A percentile compares a stretch with the other conserved stretches of the same genome.
These are phyloP conservation scores for Habropoda laboriosa DNA, from an alignment of 1,140 invertebrate genomes.

Conservation along the genomic window DNA sequence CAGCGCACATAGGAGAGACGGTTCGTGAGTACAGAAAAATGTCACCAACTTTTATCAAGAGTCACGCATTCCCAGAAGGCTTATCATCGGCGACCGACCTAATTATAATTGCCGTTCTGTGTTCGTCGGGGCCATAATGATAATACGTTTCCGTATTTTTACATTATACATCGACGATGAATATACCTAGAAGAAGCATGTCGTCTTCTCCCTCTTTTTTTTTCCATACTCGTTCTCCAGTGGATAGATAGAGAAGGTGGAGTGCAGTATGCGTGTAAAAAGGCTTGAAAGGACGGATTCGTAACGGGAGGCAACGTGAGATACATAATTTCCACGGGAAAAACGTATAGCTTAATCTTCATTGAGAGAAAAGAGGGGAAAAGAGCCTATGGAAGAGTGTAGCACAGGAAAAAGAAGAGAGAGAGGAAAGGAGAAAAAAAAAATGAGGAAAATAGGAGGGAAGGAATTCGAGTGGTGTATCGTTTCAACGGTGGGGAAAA, in stretches of 20 bases:
- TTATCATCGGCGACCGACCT: slow-evolving; percentile 59
- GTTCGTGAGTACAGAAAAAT: slow-evolving; percentile 52
- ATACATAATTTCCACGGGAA: slow-evolving; percentile 37
- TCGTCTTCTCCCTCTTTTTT: not conserved
- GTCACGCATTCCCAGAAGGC: slow-evolving; percentile 67
- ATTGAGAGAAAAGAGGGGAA: not conserved
- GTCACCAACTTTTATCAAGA: slow-evolving; percentile 57
- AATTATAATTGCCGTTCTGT: slow-evolving; percentile 67
- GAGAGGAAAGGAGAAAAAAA: not conserved
- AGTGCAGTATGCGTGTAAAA: too few species aligned
- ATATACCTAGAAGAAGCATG: slow-evolving; percentile 27
- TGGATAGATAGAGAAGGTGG: too few species aligned
- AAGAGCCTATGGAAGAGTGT: not conserved
- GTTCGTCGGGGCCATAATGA: slow-evolving; percentile 49
- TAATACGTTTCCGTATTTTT: slow-evolving; percentile 62
- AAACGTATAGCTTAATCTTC: slow-evolving; percentile 30
- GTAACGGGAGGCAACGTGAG: slow-evolving; percentile 22
- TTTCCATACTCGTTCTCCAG: too few species aligned
- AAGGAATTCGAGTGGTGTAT: slow-evolving; percentile 25
- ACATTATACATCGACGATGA: slow-evolving; percentile 30
- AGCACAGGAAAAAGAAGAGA: not conserved
- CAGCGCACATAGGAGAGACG: not conserved
- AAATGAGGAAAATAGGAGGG: not conserved
- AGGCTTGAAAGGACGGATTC: slow-evolving; percentile 2
- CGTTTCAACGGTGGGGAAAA: slow-evolving; percentile 32